Percentiles rank a stretch among this genome's conserved stretches.
These are phyloP conservation scores for Zophobas atratus DNA, from an alignment of 1,140 invertebrate genomes.

Conservation along the genomic window DNA sequence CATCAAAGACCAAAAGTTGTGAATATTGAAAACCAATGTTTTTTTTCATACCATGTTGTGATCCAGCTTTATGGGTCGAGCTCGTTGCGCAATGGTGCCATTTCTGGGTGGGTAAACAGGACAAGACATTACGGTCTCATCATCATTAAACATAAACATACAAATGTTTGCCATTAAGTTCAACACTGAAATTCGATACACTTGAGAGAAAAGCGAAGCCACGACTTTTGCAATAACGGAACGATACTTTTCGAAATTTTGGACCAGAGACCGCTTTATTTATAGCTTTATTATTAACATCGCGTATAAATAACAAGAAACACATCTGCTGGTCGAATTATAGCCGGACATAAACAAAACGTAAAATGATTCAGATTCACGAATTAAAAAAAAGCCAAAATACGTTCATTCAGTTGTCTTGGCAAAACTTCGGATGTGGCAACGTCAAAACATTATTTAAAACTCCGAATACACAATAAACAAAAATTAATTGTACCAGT, in stretches of 20 bases:
- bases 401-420: constrained; percentile 20
- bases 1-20: no score
- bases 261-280: neutral
- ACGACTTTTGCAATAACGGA: neutral
- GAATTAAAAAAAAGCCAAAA: constrained; percentile 4
- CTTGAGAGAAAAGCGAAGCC: constrained; percentile 10
- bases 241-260: constrained; percentile 13
- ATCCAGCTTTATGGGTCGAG: neutral
- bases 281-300: constrained; percentile 31
- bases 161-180: constrained; percentile 3
- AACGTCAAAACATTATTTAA: constrained; percentile 19
- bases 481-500: constrained; percentile 3
- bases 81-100: constrained; percentile 3
- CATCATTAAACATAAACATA: neutral
- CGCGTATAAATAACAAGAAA: constrained; percentile 14
- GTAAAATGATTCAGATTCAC: constrained; percentile 32
- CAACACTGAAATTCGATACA: constrained; percentile 17
- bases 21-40: no score
- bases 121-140: neutral
- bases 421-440: constrained; percentile 11
- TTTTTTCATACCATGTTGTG: no score
- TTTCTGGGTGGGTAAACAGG: constrained; percentile 3
- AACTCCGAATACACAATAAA: neutral
- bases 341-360: constrained; percentile 39
- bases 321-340: constrained; percentile 27